A percentile compares a stretch with the other conserved stretches of the same genome.
Evolutionary conservation across 2,113 vertebrate genomes (phyloP).

Genomic region (Amphiprion ocellaris): DNA sequence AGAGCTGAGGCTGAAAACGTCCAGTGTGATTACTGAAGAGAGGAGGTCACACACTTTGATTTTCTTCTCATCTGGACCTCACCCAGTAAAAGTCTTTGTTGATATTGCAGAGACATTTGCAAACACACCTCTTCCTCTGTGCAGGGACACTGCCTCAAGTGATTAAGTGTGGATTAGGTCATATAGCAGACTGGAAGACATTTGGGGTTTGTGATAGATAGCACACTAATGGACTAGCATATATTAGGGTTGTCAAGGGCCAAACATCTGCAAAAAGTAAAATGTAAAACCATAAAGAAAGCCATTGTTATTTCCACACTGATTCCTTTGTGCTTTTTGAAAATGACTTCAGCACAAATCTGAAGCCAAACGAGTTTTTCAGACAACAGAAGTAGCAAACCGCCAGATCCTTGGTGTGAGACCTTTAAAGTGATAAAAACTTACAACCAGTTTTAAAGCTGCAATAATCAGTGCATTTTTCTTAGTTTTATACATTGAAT

Average conservation of each 20-base stretch:
- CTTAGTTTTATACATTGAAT: too few relatives aligned
- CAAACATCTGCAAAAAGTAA: conserved; percentile 33
- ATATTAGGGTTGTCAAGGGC: conserved; percentile 26
- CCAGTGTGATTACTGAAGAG: conserved; percentile 40
- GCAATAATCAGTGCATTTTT: too few relatives aligned
- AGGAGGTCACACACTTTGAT: conserved; percentile 30
- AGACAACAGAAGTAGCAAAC: too few relatives aligned
- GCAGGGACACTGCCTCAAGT: conserved; percentile 37
- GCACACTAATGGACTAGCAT: conserved; percentile 13
- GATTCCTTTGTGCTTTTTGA: background rate
- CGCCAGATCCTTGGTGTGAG: too few relatives aligned
- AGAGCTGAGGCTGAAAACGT: conserved; percentile 41
- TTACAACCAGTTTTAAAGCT: too few relatives aligned
- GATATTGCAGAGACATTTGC: conserved; percentile 21
- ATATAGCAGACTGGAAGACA: conserved; percentile 4
- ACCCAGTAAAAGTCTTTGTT: conserved; percentile 36
- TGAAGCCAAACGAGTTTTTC: background rate
- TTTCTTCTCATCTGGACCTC: conserved; percentile 22
- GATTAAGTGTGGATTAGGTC: conserved; percentile 43
- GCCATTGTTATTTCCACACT: background rate
- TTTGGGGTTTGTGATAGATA: conserved; percentile 21
- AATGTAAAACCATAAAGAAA: background rate
- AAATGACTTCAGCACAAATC: background rate
- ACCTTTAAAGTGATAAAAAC: too few relatives aligned
- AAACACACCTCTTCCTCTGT: conserved; percentile 19